Percentiles rank a stretch among this genome's conserved stretches.
Conservation (phyloP, 2,888 invertebrate genomes). For the Conus canariensis region DNA sequence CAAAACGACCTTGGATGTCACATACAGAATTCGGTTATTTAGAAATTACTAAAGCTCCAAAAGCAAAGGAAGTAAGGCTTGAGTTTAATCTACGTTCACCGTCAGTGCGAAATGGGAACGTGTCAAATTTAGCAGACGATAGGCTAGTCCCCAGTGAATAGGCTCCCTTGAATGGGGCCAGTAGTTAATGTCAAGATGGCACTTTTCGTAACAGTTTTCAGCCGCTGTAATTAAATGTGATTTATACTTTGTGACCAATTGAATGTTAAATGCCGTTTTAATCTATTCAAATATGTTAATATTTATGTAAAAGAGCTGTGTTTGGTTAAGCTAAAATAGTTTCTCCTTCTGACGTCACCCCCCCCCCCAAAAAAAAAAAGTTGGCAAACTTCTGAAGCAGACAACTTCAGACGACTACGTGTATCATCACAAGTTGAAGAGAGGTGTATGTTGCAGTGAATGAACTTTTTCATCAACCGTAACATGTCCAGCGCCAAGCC, state of each 20-base stretch:
- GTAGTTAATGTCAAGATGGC: not conserved
- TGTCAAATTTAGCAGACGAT: no score
- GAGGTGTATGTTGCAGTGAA: not conserved
- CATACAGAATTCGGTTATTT: no score
- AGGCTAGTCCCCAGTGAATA: not conserved
- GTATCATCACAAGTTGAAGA: not conserved
- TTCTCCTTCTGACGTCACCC: not conserved
- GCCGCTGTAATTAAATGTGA: no score
- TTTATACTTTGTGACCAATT: no score
- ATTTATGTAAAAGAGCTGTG: no score
- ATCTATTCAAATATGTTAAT: no score
- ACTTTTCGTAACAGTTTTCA: not conserved
- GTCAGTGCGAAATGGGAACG: no score
- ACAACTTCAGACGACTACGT: not conserved
- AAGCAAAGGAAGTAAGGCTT: no score
- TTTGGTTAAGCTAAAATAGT: not conserved
- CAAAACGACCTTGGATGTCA: no score
- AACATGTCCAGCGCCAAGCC: slow-evolving; percentile 43
- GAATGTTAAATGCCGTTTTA: no score
- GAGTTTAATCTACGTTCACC: no score
- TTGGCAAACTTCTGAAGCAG: slow-evolving; percentile 27
- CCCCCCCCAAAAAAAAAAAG: not conserved
- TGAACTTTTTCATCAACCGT: not conserved
- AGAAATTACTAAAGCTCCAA: no score
- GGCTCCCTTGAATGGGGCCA: not conserved